These are phyloP conservation scores for Phengaris arion DNA, from an alignment of 2,888 invertebrate species.

Conservation along the genomic window DNA sequence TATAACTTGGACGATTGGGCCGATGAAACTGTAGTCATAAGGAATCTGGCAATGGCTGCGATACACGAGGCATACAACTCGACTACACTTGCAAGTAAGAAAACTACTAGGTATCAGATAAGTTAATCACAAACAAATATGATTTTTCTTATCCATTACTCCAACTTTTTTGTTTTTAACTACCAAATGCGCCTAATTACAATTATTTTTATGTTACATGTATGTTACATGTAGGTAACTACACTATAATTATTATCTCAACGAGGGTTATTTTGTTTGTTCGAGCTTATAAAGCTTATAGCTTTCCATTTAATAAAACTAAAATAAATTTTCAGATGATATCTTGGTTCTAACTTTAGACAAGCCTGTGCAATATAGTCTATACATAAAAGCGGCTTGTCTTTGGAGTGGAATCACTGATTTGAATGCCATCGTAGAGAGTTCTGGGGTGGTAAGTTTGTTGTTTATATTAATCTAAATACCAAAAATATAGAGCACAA, in stretches of 20 bases:
- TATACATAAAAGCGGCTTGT: constrained; percentile 78
- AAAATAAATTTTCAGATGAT: constrained; percentile 65
- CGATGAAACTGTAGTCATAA: constrained; percentile 67
- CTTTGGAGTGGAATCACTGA: constrained; percentile 74
- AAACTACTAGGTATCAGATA: background rate
- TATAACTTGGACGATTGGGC: constrained; percentile 70
- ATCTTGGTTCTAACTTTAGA: constrained; percentile 76
- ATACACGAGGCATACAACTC: constrained; percentile 62
- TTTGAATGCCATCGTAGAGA: constrained; percentile 58
- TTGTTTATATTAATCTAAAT: background rate
- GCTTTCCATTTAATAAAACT: no score
- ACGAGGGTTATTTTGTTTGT: no score
- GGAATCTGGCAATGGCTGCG: constrained; percentile 57
- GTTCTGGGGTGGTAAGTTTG: constrained; percentile 65
- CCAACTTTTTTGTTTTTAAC: no score
- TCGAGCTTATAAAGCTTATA: no score
- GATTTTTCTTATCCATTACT: background rate
- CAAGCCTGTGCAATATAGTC: constrained; percentile 67
- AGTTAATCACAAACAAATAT: background rate
- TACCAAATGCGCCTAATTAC: no score
- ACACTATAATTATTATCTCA: no score
- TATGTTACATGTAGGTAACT: no score
- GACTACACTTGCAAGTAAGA: constrained; percentile 60
- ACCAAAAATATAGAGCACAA: background rate
- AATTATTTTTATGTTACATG: no score